Evolutionary conservation across 1,140 invertebrate species (phyloP).

Genomic region (Hylaeus volcanicus): DNA sequence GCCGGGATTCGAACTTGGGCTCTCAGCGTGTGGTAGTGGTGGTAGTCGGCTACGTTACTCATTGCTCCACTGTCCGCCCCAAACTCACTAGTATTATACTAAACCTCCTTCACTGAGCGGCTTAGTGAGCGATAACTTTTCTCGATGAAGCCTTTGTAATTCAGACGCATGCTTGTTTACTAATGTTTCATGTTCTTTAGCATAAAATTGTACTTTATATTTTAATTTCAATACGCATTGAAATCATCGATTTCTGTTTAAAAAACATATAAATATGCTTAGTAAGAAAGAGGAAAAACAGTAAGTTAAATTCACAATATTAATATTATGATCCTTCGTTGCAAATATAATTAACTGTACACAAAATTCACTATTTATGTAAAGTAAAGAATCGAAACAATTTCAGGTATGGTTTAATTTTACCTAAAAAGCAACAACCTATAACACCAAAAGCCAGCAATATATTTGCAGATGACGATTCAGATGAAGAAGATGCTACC

Average conservation of each 20-base stretch:
- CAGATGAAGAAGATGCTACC: conserved; percentile 75
- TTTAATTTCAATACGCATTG: not conserved
- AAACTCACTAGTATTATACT: no score
- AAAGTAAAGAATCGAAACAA: not conserved
- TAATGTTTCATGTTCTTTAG: not conserved
- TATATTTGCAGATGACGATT: conserved; percentile 78
- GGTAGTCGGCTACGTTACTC: no score
- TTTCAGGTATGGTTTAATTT: conserved; percentile 78
- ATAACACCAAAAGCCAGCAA: conserved; percentile 70
- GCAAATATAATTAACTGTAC: not conserved
- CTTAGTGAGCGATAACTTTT: no score
- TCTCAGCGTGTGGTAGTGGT: no score
- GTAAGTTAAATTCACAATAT: conserved; percentile 40
- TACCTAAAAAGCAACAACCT: conserved; percentile 74
- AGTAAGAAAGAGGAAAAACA: conserved; percentile 41
- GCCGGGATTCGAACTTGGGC: no score
- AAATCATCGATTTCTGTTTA: not conserved
- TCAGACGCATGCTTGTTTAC: not conserved
- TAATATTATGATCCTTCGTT: not conserved
- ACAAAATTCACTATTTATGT: not conserved
- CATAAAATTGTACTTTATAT: not conserved
- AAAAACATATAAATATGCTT: conserved; percentile 5
- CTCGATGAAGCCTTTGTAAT: no score
- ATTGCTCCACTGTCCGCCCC: no score
- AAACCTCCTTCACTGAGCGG: no score